phyloP scores from a whole-genome alignment of 1,140 invertebrate species.

The Drosophila athabasca region DNA sequence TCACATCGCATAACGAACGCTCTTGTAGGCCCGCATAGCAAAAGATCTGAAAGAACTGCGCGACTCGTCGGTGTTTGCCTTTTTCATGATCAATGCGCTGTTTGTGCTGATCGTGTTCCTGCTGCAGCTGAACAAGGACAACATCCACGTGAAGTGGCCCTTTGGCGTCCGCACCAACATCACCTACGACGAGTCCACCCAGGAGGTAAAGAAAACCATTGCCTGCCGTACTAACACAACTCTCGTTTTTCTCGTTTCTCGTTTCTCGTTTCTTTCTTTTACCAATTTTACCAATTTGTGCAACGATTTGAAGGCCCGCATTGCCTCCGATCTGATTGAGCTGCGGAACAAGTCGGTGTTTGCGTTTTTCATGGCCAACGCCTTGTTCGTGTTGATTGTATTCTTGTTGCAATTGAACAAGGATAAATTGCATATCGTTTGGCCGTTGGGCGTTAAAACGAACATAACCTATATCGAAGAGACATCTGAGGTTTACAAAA shows the following conservation, averaged over 20 bases:
- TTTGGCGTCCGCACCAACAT: slow-evolving; percentile 97
- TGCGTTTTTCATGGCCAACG: slow-evolving; percentile 99
- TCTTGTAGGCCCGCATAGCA: slow-evolving; percentile 91
- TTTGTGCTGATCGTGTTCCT: slow-evolving; percentile 99
- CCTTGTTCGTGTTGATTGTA: slow-evolving; percentile 98
- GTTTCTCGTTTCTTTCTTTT: slow-evolving; percentile 54
- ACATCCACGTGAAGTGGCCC: slow-evolving; percentile 96
- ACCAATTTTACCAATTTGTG: slow-evolving; percentile 33
- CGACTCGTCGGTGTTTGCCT: slow-evolving; percentile 96
- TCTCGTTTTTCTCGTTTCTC: slow-evolving; percentile 45
- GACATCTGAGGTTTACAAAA: slow-evolving; percentile 90
- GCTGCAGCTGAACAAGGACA: slow-evolving; percentile 97
- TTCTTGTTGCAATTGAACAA: slow-evolving; percentile 99
- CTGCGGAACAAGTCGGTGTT: slow-evolving; percentile 98
- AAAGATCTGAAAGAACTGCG: slow-evolving; percentile 95
- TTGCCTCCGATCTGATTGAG: slow-evolving; percentile 94
- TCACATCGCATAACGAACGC: slow-evolving; percentile 39
- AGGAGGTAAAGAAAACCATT: slow-evolving; percentile 90
- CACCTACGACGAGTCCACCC: slow-evolving; percentile 92
- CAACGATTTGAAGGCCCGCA: slow-evolving; percentile 88
- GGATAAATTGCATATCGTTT: slow-evolving; percentile 96
- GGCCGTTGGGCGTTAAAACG: slow-evolving; percentile 96
- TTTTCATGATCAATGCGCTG: slow-evolving; percentile 98
- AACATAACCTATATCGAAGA: slow-evolving; percentile 97
- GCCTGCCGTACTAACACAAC: slow-evolving; percentile 68